Percentiles rank a stretch among this genome's conserved stretches.
These are phyloP conservation scores for Drosophila sordidula DNA, from an alignment of 2,888 invertebrate genomes.

Conservation along the genomic window DNA sequence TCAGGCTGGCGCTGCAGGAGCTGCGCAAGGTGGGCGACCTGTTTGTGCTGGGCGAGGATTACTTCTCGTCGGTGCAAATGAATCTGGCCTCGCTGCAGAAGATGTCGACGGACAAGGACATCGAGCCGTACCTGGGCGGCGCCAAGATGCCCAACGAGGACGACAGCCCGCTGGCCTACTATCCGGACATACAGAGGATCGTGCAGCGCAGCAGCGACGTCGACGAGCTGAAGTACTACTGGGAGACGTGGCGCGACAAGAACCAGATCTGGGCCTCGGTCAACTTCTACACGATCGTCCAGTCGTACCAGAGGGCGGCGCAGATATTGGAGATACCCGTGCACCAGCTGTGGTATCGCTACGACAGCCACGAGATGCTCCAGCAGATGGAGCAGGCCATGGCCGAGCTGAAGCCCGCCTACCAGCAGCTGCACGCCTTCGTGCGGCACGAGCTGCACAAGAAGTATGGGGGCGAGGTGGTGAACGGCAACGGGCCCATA, in stretches of 20 bases:
- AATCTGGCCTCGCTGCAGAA: constrained; percentile 77
- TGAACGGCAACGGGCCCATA: constrained; percentile 89
- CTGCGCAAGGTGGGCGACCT: constrained; percentile 76
- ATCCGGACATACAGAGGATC: constrained; percentile 82
- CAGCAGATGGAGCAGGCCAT: constrained; percentile 82
- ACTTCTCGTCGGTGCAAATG: constrained; percentile 80
- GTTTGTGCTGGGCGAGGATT: constrained; percentile 82
- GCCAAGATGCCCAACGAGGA: constrained; percentile 79
- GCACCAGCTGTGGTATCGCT: constrained; percentile 79
- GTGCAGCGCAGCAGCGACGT: constrained; percentile 77
- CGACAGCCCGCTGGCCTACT: constrained; percentile 78
- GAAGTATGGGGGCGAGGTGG: constrained; percentile 89
- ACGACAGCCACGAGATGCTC: constrained; percentile 77
- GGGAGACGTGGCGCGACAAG: constrained; percentile 82
- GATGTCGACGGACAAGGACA: constrained; percentile 86
- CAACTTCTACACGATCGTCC: constrained; percentile 80
- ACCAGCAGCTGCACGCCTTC: constrained; percentile 92
- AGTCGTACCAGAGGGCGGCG: constrained; percentile 80
- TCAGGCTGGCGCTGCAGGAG: constrained; percentile 74
- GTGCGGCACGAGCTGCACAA: constrained; percentile 89
- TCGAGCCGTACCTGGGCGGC: constrained; percentile 85
- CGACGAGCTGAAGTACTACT: constrained; percentile 81
- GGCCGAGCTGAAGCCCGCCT: constrained; percentile 88
- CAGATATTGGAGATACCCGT: constrained; percentile 77
- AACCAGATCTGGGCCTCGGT: constrained; percentile 81